Percentiles rank a stretch among this genome's conserved stretches.
Evolutionary conservation across 2,113 vertebrate genomes (phyloP).

Genomic region (Poecile atricapillus): DNA sequence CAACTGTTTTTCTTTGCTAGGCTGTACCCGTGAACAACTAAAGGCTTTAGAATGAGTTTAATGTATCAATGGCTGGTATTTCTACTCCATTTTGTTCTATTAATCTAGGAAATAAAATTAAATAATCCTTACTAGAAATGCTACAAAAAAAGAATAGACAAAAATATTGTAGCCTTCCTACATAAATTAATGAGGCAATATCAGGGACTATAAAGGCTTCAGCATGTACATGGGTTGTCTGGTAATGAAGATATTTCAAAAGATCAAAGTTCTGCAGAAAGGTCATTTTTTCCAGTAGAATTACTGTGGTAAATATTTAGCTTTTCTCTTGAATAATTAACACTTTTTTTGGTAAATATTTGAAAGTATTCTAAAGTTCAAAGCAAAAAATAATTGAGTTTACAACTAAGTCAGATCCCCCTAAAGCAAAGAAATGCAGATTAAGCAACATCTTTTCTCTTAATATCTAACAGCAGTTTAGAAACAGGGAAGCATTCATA

Average conservation of each 20-base stretch:
- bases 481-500: neutral
- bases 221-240: neutral
- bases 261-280: neutral
- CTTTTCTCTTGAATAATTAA: neutral
- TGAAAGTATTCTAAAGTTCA: neutral
- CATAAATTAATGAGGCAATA: neutral
- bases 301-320: neutral
- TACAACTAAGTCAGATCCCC: neutral
- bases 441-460: neutral
- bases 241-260: neutral
- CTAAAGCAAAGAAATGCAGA: neutral
- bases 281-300: neutral
- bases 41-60: neutral
- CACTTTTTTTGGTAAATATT: neutral
- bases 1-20: neutral
- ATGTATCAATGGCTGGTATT: neutral
- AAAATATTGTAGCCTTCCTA: neutral
- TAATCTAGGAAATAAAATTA: neutral
- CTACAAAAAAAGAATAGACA: neutral
- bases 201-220: neutral
- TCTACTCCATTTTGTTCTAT: neutral
- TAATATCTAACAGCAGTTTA: neutral
- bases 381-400: neutral
- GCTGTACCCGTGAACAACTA: neutral
- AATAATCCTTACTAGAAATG: neutral